Base-by-base conservation (phyloP, 2,797 vertebrate species). In the Pantherophis alleghaniensis region DNA sequence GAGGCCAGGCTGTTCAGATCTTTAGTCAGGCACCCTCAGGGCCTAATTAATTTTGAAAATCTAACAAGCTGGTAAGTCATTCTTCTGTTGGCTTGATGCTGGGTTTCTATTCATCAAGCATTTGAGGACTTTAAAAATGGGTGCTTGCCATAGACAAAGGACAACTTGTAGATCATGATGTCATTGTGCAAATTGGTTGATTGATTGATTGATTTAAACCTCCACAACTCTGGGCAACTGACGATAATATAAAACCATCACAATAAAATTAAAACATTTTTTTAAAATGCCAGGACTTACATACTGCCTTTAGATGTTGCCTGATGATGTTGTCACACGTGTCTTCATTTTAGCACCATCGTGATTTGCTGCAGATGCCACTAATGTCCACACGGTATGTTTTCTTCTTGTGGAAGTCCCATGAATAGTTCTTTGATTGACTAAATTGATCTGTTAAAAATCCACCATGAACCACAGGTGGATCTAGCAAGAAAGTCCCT, bases 1-100 rank as follows among this genome's bases (percentile, higher is more conserved):
- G n/a, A 59, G 5, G 13, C 14, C 53, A 4, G 32, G 61, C 60
- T 69, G 32, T 87, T 91, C 60, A 55, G 83, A 66, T 69, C 86
- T 88, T 87, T 42, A 32, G 59, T 60, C 91, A 87, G 60, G 22
- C 53, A 51, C 60, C 83, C 79, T 61, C 79, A 61, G 90, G 90
- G 57, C 56, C 79, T 86, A 86, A 91, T 91, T 91, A 86, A 86
- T 83, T 57, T 87, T 91, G 47, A n/a, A 87, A 91, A 91, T 55
- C 59, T 56, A 87, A 91, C 59, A 91, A 66, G n/a, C 47, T 53
- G 87, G 60, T 51, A 66, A 66, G 63, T 66, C 55, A 56, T 56
- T 66, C 24, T 63, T 56, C 37, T 87, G 42, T 47, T 91, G 42
- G 60, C 86, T 22, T 88, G 86, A 87, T 92, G 47, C n/a, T 5